Percentiles rank a stretch among this genome's conserved stretches.
These are phyloP conservation scores for Thalpophila matura DNA, from an alignment of 2,888 invertebrate genomes.

Conservation along the genomic window DNA sequence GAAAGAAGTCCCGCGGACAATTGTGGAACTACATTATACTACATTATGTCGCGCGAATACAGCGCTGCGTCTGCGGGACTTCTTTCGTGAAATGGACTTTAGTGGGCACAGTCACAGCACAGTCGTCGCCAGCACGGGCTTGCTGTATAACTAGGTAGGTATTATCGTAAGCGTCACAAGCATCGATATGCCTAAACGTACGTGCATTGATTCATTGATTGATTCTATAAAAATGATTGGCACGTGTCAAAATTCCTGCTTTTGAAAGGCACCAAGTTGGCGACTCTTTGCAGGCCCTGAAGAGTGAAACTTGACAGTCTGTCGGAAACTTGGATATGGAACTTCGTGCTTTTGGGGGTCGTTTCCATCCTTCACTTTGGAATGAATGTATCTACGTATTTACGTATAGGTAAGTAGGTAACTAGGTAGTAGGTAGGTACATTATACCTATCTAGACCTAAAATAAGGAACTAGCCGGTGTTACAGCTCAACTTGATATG, in stretches of 20 bases:
- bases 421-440: background rate
- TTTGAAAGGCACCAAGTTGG: constrained; percentile 8
- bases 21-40: no score
- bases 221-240: constrained; percentile 48
- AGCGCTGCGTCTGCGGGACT: no score
- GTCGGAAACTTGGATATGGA: background rate
- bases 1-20: no score
- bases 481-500: background rate
- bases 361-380: background rate
- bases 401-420: background rate
- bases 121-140: constrained; percentile 32
- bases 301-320: constrained; percentile 2
- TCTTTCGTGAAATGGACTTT: no score
- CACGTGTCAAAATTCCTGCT: constrained; percentile 40
- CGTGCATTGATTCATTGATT: constrained; percentile 57
- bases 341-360: background rate
- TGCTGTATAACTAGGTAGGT: constrained; percentile 22
- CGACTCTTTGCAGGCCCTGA: background rate
- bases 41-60: no score
- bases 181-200: constrained; percentile 39
- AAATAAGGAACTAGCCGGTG: background rate
- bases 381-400: background rate
- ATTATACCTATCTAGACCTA: no score
- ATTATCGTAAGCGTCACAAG: constrained; percentile 29
- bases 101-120: constrained; percentile 48